Evolutionary conservation across 2,113 vertebrate species (phyloP), one percentile per base, ranked within the genome.

Genomic region (Nycticebus coucang): DNA sequence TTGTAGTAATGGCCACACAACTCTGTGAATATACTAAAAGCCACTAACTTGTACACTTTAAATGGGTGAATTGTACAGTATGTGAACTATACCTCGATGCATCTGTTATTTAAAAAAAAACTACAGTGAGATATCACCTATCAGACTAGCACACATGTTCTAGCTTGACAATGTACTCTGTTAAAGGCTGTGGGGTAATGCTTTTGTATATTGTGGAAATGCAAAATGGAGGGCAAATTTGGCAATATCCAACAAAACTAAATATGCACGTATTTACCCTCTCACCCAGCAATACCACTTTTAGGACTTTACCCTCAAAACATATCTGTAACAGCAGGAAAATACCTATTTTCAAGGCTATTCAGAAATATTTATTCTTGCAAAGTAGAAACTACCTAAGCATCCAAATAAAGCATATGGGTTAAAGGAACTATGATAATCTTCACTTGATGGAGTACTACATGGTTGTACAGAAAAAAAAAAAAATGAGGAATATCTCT

Each of bases 251-350:
- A 53, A 59, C 55, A 62, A 71, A 78, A 78, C 6, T 53, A 71
- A 24, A 53, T 68, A 74, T 69, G 45, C 45, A 50, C 45, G 7
- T 62, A 84, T 71, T 62, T 84, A 71, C 33, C 22, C 53, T 88
- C 68, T 59, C 10, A 71, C 62, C 37, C 28, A 53, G 28, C 21
- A 79, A 18, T 72, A 55, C 11, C 37, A 95, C 13, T 50, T 82
- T 59, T 77, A 82, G 30, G 41, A 80, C 28, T 45, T 77, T 71
- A 68, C 62, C 82, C 60, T 88, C 69, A 87, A 88, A 92, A 92
- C 17, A 59, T 5, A 59, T 30, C 59, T 69, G 28, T 83, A 84
- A 60, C 18, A 68, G 68, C 24, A 68, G 69, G 17, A 26, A 74
- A 74, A 55, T 33, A 64, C 17, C 37, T 19, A 92, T 87, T 17